A percentile compares a stretch with the other conserved stretches of the same genome.
phyloP scores from a whole-genome alignment of 2,797 vertebrate species.

The Aldrovandia affinis region DNA sequence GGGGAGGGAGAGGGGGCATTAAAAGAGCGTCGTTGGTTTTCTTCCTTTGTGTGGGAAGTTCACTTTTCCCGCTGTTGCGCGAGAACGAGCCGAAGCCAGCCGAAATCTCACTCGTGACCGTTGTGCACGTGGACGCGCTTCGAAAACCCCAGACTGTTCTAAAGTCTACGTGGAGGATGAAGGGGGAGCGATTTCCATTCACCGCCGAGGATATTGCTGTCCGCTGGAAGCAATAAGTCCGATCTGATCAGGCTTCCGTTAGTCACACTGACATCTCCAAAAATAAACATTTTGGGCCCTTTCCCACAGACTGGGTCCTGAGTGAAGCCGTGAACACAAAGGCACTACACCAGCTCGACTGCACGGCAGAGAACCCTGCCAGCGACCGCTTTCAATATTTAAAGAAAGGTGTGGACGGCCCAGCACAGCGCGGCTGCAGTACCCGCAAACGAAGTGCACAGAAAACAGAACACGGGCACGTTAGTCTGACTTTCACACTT shows the following conservation, averaged over 20 bases:
- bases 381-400: background rate
- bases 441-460: background rate
- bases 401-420: background rate
- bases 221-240: background rate
- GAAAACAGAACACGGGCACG: background rate
- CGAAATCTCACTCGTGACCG: background rate
- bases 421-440: background rate
- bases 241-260: conserved; percentile 8
- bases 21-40: background rate
- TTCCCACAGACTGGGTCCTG: background rate
- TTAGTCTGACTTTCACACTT: too few species aligned
- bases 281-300: background rate
- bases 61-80: background rate
- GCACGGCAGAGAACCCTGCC: background rate
- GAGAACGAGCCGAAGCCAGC: background rate
- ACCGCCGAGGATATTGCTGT: background rate
- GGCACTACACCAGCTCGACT: background rate
- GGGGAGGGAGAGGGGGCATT: too few species aligned
- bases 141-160: background rate
- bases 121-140: background rate
- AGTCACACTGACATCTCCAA: conserved; percentile 4
- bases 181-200: background rate
- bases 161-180: background rate
- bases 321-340: background rate
- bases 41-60: background rate